phyloP scores from a whole-genome alignment of 2,113 vertebrate species.

The Scopus umbretta region DNA sequence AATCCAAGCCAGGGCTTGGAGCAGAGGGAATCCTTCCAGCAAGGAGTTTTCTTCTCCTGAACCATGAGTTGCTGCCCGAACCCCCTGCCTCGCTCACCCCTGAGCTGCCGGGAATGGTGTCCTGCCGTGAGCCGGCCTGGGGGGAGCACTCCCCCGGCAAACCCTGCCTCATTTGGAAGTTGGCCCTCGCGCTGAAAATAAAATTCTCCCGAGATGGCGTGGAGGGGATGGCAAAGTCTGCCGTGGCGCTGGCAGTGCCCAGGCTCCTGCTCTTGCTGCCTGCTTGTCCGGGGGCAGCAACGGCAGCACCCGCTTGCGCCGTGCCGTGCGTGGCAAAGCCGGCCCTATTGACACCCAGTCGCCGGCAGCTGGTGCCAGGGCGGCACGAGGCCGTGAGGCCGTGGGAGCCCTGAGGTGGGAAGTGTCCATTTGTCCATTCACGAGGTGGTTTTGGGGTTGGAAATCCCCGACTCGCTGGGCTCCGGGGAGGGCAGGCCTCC shows the following conservation, averaged over 20 bases:
- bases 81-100: not conserved
- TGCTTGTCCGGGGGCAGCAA: not conserved
- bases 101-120: not conserved
- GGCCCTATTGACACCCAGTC: not conserved
- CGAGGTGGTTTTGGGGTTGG: not conserved
- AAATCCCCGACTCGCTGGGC: not conserved
- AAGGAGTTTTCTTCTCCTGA: not conserved
- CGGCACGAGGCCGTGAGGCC: not conserved
- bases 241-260: not conserved
- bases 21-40: not conserved
- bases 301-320: no score
- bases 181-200: not conserved
- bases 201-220: not conserved
- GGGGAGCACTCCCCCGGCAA: not conserved
- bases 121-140: not conserved
- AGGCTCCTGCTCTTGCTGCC: no score
- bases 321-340: no score
- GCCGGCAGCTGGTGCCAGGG: not conserved
- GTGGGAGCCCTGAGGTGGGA: not conserved
- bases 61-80: not conserved
- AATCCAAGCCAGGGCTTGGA: not conserved
- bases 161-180: not conserved
- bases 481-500: not conserved
- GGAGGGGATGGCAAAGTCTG: not conserved
- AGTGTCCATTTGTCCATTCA: accelerated